Evolutionary conservation across 2,888 invertebrate species (phyloP), one percentile per base, ranked within the genome.

Genomic region (Euplagia quadripunctaria): DNA sequence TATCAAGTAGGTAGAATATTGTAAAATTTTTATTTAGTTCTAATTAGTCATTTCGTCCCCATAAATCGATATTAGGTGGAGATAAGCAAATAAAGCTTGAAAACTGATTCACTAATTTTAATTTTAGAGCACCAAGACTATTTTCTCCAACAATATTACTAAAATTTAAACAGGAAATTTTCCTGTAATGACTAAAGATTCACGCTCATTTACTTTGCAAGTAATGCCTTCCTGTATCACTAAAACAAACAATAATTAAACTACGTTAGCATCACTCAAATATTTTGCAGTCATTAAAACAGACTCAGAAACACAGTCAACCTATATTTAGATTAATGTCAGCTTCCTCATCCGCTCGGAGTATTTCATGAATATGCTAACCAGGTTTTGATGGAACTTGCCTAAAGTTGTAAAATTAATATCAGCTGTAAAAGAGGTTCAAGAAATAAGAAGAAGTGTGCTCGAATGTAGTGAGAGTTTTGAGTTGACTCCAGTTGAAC

Each of bases 351-450:
- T 71, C 51, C 64, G 58, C 61, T 49, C 61, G 70, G n/a, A 68
- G 73, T 76, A 71, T 76, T 64, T 76, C 76, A 83, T 79, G 74
- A 83, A 78, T 78, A 83, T 83, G 72, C 65, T 81, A 83, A 83
- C 72, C 68, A 84, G 73, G 74, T 75, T 65, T 82, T 75, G 64
- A 70, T 52, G 17, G 63, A 12, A 70, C 61, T 79, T 74, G 46
- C 71, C 64, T 65, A 72, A 73, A 72, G 20, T 70, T 64, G 65
- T 75, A 20, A 42, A 71, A 79, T 63, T 64, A 68, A 73, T 70
- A 66, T 73, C 20, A 14, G 3, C 43, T 65, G 65, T 42, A 43
- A 55, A 43, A n/a, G n/a, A 55, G 68, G 52, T 55, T 68, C 42
- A 14, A 55, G 55, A 41, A 8, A 55, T 1, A n/a, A 17, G 16